phyloP scores from a whole-genome alignment of 2,113 vertebrate species.

The Coptodon bakossiorum region DNA sequence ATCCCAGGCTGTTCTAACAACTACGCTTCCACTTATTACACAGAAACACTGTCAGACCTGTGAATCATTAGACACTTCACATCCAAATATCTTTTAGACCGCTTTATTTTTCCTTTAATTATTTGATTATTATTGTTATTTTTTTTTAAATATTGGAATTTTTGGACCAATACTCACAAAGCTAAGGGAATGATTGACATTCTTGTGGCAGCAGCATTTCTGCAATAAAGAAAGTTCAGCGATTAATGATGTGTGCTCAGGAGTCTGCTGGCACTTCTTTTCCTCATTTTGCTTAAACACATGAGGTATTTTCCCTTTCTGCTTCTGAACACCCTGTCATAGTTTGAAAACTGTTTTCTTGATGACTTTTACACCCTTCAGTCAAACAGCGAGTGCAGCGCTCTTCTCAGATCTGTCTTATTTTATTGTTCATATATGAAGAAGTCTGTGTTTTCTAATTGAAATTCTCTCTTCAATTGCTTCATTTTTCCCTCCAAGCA shows the following conservation, averaged over 20 bases:
- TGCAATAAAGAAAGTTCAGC: neutral
- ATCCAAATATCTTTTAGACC: neutral
- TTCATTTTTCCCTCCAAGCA: neutral
- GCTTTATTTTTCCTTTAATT: neutral
- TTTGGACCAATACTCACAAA: neutral
- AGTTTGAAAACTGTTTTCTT: neutral
- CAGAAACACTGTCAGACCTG: neutral
- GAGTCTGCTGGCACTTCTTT: neutral
- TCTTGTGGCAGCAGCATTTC: neutral
- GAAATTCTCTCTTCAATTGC: neutral
- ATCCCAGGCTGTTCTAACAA: neutral
- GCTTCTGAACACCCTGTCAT: neutral
- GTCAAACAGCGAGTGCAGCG: neutral
- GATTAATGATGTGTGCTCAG: neutral
- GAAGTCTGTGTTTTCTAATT: neutral
- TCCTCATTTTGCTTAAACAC: neutral
- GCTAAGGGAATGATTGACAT: neutral
- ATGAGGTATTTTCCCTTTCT: neutral
- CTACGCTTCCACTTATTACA: neutral
- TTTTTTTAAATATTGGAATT: neutral
- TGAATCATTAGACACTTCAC: neutral
- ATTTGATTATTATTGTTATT: neutral
- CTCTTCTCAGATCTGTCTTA: neutral
- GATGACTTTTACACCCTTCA: neutral
- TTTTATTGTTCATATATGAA: neutral